A percentile compares a stretch with the other conserved stretches of the same genome.
Evolutionary conservation across 1,140 invertebrate species (phyloP).

Genomic region (Amphibalanus amphitrite): DNA sequence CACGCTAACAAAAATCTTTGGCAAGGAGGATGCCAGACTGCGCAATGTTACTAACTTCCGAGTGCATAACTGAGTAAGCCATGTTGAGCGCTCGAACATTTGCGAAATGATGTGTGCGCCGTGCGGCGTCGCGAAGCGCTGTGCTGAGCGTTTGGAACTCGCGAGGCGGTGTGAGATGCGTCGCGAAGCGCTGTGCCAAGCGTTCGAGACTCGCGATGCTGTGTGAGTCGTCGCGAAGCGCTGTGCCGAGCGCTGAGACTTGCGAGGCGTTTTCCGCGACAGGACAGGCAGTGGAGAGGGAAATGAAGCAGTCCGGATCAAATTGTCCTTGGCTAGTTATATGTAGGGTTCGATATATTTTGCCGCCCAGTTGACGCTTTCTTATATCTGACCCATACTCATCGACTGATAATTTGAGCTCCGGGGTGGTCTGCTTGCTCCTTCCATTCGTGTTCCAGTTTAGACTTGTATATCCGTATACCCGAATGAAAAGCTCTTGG

Average conservation of each 20-base stretch:
- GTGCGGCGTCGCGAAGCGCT: too few species aligned
- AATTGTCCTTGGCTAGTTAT: neutral
- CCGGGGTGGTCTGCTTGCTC: too few species aligned
- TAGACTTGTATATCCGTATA: neutral
- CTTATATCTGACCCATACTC: neutral
- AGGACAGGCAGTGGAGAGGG: too few species aligned
- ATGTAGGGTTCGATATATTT: neutral
- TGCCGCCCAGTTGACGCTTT: neutral
- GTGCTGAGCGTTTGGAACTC: neutral
- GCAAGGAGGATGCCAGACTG: neutral
- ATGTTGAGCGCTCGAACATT: too few species aligned
- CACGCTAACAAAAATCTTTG: neutral
- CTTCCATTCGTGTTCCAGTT: neutral
- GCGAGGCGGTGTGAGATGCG: too few species aligned
- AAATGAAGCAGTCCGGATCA: neutral
- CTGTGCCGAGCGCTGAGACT: too few species aligned
- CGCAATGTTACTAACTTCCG: neutral
- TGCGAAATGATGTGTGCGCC: too few species aligned
- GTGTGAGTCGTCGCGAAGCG: too few species aligned
- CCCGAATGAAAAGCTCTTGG: neutral
- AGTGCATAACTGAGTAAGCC: neutral
- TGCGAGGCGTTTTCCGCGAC: too few species aligned
- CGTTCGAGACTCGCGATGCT: too few species aligned
- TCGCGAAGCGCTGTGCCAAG: too few species aligned
- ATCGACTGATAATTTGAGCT: neutral